Evolutionary conservation across 37 sponge, comb jelly and placozoan genomes (phyloP).

Genomic region (Ianthella basta): DNA sequence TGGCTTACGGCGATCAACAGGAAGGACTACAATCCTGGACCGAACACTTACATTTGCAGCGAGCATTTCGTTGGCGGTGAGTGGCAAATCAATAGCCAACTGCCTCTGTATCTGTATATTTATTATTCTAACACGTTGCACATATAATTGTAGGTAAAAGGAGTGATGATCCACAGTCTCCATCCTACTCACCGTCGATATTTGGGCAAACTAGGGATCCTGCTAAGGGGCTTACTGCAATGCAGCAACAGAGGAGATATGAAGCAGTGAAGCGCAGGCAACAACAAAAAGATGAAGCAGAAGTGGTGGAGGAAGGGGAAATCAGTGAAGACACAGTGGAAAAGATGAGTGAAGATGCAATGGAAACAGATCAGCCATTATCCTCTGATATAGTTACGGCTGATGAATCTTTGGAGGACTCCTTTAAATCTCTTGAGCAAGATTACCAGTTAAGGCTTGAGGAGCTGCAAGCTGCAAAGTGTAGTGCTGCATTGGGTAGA

Average conservation of each 20-base stretch:
- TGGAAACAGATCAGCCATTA: neutral
- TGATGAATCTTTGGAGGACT: too few species aligned
- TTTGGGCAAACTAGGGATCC: neutral
- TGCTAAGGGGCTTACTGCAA: neutral
- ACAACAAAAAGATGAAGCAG: neutral
- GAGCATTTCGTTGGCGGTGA: constrained; percentile 40
- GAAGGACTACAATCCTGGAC: constrained; percentile 18
- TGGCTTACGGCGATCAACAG: constrained; percentile 26
- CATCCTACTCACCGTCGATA: constrained; percentile 5
- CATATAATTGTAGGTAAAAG: too few species aligned
- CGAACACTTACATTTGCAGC: constrained; percentile 23
- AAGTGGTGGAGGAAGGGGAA: neutral
- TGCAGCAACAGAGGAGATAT: constrained; percentile 1
- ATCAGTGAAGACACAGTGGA: neutral
- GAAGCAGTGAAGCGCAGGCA: neutral
- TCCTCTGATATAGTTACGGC: too few species aligned
- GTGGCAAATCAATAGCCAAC: too few species aligned
- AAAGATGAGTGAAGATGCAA: neutral
- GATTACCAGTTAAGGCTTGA: too few species aligned
- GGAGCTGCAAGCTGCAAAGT: too few species aligned
- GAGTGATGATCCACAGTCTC: constrained; percentile 17
- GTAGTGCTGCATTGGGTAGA: too few species aligned
- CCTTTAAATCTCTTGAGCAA: too few species aligned
- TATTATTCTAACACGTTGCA: too few species aligned
- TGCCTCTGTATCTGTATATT: too few species aligned